These are phyloP conservation scores for Teinopalpus imperialis DNA, from an alignment of 2,888 invertebrate species.

Conservation along the genomic window DNA sequence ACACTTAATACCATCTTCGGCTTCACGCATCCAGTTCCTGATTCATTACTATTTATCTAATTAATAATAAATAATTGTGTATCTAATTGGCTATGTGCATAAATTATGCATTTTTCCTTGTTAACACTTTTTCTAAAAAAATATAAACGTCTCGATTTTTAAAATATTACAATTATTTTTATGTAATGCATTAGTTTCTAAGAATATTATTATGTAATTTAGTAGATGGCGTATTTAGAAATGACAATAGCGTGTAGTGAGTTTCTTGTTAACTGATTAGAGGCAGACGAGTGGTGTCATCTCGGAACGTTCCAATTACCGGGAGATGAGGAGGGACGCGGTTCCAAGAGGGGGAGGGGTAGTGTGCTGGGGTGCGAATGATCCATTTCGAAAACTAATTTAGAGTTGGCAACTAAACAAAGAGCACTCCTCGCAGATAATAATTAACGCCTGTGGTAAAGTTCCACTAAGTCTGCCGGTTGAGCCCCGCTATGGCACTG, in stretches of 20 bases:
- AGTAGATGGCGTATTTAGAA: constrained; percentile 48
- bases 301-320: constrained; percentile 81
- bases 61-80: too few species aligned
- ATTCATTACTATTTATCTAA: too few species aligned
- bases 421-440: constrained; percentile 81
- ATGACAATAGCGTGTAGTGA: constrained; percentile 66
- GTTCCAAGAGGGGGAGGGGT: constrained; percentile 42
- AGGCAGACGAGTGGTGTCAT: constrained; percentile 78
- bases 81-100: too few species aligned
- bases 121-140: too few species aligned
- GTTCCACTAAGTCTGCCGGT: constrained; percentile 77
- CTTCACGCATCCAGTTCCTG: too few species aligned
- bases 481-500: constrained; percentile 66
- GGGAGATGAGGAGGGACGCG: constrained; percentile 47
- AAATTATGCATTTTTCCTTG: too few species aligned
- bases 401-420: constrained; percentile 83
- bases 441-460: constrained; percentile 82
- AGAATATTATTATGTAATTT: constrained; percentile 27
- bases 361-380: constrained; percentile 73
- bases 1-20: too few species aligned
- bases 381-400: constrained; percentile 83
- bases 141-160: too few species aligned
- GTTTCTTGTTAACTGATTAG: constrained; percentile 80
- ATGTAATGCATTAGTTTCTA: too few species aligned
- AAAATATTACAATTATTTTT: too few species aligned